phyloP scores from a whole-genome alignment of 2,888 invertebrate genomes.

The Archips crataeganus region DNA sequence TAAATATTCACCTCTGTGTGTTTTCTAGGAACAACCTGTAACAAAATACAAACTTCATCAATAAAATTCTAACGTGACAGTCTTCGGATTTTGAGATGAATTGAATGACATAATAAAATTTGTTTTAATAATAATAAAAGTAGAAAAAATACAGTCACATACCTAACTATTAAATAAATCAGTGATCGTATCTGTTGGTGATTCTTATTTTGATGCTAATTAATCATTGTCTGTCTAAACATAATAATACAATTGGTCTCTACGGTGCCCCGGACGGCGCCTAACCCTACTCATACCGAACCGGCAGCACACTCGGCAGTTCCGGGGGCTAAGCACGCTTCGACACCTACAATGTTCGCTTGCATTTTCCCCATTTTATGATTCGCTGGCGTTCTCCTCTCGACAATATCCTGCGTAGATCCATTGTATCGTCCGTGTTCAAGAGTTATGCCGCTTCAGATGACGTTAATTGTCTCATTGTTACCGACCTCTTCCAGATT shows the following conservation, averaged over 20 bases:
- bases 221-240: not conserved
- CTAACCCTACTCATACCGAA: not conserved
- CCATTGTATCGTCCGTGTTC: conserved; percentile 64
- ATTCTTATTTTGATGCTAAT: not conserved
- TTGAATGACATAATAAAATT: too few relatives aligned
- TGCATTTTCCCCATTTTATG: conserved; percentile 66
- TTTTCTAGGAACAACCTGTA: conserved; percentile 3
- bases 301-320: conserved; percentile 8
- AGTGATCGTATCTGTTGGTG: not conserved
- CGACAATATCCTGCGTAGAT: conserved; percentile 57
- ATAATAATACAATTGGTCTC: conserved; percentile 8
- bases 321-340: conserved; percentile 54
- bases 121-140: too few relatives aligned
- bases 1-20: not conserved
- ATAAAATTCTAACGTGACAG: not conserved
- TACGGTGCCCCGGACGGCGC: not conserved
- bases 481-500: conserved; percentile 56
- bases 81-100: too few relatives aligned
- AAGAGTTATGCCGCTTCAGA: conserved; percentile 54
- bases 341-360: conserved; percentile 64
- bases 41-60: not conserved
- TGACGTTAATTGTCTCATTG: conserved; percentile 65
- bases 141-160: not conserved
- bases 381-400: conserved; percentile 62
- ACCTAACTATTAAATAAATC: not conserved